Evolutionary conservation across 2,888 invertebrate species (phyloP).

Genomic region (Fragum fragum): DNA sequence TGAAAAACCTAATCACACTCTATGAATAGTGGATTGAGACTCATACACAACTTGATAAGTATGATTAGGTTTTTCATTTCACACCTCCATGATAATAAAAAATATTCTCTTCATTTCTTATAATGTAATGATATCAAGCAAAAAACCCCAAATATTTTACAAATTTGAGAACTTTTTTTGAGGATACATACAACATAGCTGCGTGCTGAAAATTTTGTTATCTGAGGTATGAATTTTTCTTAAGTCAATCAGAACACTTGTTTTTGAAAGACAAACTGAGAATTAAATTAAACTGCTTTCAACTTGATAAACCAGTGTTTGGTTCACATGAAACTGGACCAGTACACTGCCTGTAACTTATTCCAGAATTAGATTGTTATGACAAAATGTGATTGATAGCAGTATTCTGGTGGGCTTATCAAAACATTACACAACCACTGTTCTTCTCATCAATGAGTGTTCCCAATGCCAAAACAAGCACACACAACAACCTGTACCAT

Average conservation of each 20-base stretch:
- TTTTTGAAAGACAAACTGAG: too few species aligned
- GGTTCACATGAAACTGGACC: neutral
- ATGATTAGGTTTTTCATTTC: too few species aligned
- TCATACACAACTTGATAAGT: too few species aligned
- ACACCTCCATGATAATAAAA: too few species aligned
- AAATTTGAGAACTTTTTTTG: too few species aligned
- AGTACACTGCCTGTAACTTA: neutral
- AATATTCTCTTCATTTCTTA: too few species aligned
- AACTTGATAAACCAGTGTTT: neutral
- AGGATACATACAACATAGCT: too few species aligned
- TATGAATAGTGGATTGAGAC: too few species aligned
- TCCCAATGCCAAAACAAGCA: slow-evolving; percentile 12
- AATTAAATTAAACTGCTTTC: neutral
- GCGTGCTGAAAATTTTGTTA: neutral
- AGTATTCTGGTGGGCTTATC: slow-evolving; percentile 5
- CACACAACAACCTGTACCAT: neutral
- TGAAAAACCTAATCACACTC: too few species aligned
- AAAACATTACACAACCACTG: slow-evolving; percentile 25
- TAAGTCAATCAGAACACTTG: neutral
- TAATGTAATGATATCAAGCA: too few species aligned
- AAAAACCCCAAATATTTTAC: too few species aligned
- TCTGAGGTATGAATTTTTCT: neutral
- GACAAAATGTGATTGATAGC: slow-evolving; percentile 25
- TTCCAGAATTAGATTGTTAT: slow-evolving; percentile 15
- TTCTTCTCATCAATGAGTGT: slow-evolving; percentile 22